Evolutionary conservation across 2,797 vertebrate genomes (phyloP).

Genomic region (Austrolebias charrua): DNA sequence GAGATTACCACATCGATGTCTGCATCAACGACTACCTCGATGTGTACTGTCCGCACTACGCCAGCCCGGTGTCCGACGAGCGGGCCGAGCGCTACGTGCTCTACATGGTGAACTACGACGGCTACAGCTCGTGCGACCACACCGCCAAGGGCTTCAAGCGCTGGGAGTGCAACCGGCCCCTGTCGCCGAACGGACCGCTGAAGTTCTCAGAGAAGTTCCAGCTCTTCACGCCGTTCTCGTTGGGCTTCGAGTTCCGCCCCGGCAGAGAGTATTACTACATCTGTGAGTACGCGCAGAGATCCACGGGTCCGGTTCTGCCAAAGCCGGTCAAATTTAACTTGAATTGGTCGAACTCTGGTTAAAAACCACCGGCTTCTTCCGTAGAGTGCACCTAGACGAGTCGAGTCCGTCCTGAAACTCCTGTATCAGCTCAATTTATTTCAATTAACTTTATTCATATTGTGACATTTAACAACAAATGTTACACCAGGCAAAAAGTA

Average conservation of each 20-base stretch:
- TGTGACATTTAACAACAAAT: too few relatives aligned
- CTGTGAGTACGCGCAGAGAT: slow-evolving; percentile 59
- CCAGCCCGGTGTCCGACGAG: slow-evolving; percentile 86
- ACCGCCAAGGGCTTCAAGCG: slow-evolving; percentile 98
- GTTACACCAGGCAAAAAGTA: too few relatives aligned
- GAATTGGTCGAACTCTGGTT: too few relatives aligned
- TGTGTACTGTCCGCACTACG: slow-evolving; percentile 96
- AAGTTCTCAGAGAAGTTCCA: slow-evolving; percentile 99
- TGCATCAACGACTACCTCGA: slow-evolving; percentile 99
- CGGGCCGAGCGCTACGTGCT: slow-evolving; percentile 93
- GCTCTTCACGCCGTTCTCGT: slow-evolving; percentile 97
- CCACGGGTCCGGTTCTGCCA: too few relatives aligned
- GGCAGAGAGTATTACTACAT: slow-evolving; percentile 99
- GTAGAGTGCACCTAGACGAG: too few relatives aligned
- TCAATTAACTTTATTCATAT: too few relatives aligned
- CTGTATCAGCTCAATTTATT: too few relatives aligned
- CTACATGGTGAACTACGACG: slow-evolving; percentile 99
- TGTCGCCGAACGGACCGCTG: slow-evolving; percentile 91
- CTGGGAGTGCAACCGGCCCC: slow-evolving; percentile 97
- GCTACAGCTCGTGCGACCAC: slow-evolving; percentile 97
- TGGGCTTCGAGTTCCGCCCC: slow-evolving; percentile 98
- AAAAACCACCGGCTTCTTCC: not conserved
- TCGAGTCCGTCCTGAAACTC: too few relatives aligned
- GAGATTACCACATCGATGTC: slow-evolving; percentile 96
- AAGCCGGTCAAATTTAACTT: too few relatives aligned